A percentile compares a stretch with the other conserved stretches of the same genome.
Evolutionary conservation across 2,888 invertebrate genomes (phyloP).

Genomic region (Chironomus riparius): DNA sequence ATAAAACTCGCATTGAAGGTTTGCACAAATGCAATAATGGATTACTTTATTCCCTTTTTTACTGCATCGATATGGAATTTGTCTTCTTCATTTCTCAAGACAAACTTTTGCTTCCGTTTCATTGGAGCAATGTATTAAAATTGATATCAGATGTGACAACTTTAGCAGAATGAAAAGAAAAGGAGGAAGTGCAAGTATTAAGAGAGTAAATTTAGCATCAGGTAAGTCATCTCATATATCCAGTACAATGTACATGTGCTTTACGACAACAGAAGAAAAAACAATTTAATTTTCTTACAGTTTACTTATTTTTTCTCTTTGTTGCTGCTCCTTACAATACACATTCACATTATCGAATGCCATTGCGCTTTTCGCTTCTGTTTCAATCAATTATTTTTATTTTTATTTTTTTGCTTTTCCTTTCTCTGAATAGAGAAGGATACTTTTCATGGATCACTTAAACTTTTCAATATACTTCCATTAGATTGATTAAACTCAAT

Average conservation of each 20-base stretch:
- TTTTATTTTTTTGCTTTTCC: no score
- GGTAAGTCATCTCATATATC: neutral
- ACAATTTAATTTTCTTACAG: slow-evolving; percentile 16
- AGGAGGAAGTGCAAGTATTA: neutral
- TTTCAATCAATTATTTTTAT: slow-evolving; percentile 21
- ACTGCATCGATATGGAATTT: neutral
- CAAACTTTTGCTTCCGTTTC: neutral
- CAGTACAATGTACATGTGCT: neutral
- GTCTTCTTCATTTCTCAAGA: slow-evolving; percentile 8
- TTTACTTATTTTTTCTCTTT: neutral
- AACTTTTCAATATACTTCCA: slow-evolving; percentile 19
- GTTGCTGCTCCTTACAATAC: no score
- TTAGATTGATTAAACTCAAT: slow-evolving; percentile 12
- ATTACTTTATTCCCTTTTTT: neutral
- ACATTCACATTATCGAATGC: neutral
- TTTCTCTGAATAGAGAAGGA: neutral
- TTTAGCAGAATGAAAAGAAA: neutral
- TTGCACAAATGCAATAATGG: slow-evolving; percentile 1
- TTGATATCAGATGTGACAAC: slow-evolving; percentile 12
- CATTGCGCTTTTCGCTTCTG: neutral
- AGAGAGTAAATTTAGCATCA: neutral
- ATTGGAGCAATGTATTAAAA: slow-evolving; percentile 3
- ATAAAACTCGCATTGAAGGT: neutral
- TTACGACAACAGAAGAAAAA: neutral
- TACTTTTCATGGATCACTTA: slow-evolving; percentile 12